Evolutionary conservation across 1,140 invertebrate genomes (phyloP).

Genomic region (Papilio machaon): DNA sequence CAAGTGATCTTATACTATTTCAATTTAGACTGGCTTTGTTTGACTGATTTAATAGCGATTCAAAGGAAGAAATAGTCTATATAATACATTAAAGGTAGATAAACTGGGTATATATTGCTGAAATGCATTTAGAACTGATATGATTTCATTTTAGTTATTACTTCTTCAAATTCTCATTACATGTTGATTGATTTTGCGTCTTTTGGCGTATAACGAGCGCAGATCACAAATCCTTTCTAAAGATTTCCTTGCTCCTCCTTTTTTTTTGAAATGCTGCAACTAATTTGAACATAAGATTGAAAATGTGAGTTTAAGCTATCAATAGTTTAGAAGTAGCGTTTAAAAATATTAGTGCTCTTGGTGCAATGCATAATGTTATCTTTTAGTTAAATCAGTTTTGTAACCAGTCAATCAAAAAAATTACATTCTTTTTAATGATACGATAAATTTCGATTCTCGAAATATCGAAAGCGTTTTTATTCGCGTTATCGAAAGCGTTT

Average conservation of each 20-base stretch:
- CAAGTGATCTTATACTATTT: slow-evolving; percentile 1
- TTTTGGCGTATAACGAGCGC: background rate
- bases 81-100: background rate
- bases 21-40: background rate
- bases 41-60: background rate
- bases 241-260: background rate
- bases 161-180: background rate
- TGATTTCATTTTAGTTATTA: background rate
- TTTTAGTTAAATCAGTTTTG: background rate
- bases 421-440: background rate
- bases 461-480: background rate
- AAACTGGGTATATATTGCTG: background rate
- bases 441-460: background rate
- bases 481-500: background rate
- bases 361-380: background rate
- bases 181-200: background rate
- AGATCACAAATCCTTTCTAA: background rate
- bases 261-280: background rate
- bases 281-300: background rate
- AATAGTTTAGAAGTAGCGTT: background rate
- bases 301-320: background rate
- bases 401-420: background rate
- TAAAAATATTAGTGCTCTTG: slow-evolving; percentile 14
- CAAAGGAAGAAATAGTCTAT: background rate
- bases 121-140: background rate